A percentile compares a stretch with the other conserved stretches of the same genome.
Evolutionary conservation across 2,888 invertebrate genomes (phyloP).

Genomic region (Palloptera scutellata): DNA sequence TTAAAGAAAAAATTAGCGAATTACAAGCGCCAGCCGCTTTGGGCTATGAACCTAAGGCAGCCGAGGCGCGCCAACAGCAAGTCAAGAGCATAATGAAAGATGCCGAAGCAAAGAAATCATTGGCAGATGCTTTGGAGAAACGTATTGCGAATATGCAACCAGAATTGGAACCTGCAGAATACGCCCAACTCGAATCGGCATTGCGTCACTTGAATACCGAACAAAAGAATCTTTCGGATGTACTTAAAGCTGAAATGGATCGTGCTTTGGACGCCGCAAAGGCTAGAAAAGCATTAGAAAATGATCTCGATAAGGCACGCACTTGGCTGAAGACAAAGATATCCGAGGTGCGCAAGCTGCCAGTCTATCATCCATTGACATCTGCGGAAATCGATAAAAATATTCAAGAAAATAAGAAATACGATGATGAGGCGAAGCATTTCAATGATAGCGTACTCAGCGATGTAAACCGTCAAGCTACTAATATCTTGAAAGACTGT

Average conservation of each 20-base stretch:
- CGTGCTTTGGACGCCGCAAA: slow-evolving; percentile 75
- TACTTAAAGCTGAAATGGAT: slow-evolving; percentile 78
- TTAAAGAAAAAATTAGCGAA: slow-evolving; percentile 75
- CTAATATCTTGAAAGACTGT: slow-evolving; percentile 82
- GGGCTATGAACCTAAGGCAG: slow-evolving; percentile 80
- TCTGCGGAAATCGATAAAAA: slow-evolving; percentile 85
- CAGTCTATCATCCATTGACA: slow-evolving; percentile 80
- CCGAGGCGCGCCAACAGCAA: slow-evolving; percentile 76
- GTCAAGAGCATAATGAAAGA: slow-evolving; percentile 81
- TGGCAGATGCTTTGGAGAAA: slow-evolving; percentile 83
- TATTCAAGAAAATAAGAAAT: slow-evolving; percentile 76
- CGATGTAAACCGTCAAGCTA: slow-evolving; percentile 79
- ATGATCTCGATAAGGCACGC: slow-evolving; percentile 79
- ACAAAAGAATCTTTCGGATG: slow-evolving; percentile 76
- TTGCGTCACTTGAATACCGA: slow-evolving; percentile 77
- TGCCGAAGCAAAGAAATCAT: slow-evolving; percentile 82
- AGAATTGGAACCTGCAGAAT: slow-evolving; percentile 85
- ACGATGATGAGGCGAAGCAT: slow-evolving; percentile 78
- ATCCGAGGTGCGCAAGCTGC: slow-evolving; percentile 76
- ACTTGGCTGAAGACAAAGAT: slow-evolving; percentile 83
- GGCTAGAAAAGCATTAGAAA: slow-evolving; percentile 79
- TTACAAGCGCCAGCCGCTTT: slow-evolving; percentile 74
- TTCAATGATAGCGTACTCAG: slow-evolving; percentile 79
- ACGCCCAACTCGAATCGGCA: slow-evolving; percentile 78
- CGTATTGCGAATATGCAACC: slow-evolving; percentile 83